Conservation (phyloP, 2,113 vertebrate genomes). For the Limanda limanda region DNA sequence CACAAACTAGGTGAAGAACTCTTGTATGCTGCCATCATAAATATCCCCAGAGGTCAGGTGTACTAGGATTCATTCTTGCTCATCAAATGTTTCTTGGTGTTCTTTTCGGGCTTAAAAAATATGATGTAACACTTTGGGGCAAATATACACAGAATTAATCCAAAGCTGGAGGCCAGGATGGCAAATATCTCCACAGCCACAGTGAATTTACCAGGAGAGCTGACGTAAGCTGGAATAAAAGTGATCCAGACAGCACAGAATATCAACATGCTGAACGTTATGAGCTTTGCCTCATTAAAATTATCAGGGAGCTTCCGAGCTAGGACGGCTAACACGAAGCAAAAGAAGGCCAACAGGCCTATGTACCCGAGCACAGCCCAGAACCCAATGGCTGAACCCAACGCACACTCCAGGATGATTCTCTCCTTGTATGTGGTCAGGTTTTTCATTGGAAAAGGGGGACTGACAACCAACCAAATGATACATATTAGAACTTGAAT, state of each 20-base stretch:
- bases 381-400: conserved; percentile 75
- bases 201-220: conserved; percentile 78
- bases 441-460: conserved; percentile 77
- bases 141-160: conserved; percentile 65
- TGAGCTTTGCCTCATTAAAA: conserved; percentile 73
- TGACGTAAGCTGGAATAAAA: conserved; percentile 79
- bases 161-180: conserved; percentile 71
- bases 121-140: conserved; percentile 70
- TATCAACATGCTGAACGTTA: conserved; percentile 65
- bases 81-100: conserved; percentile 69
- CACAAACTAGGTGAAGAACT: background rate
- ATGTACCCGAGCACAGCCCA: conserved; percentile 77
- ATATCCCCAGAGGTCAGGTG: background rate
- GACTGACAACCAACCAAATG: conserved; percentile 70
- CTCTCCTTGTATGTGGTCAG: conserved; percentile 66
- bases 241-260: conserved; percentile 76
- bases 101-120: conserved; percentile 59
- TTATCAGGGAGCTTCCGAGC: conserved; percentile 58
- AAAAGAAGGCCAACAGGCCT: conserved; percentile 68
- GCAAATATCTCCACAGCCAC: conserved; percentile 82
- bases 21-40: background rate
- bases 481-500: conserved; percentile 75
- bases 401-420: conserved; percentile 75
- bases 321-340: conserved; percentile 38
- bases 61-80: conserved; percentile 31